Conservation (phyloP, 2,888 invertebrate genomes). For the Cheilosia soror region DNA sequence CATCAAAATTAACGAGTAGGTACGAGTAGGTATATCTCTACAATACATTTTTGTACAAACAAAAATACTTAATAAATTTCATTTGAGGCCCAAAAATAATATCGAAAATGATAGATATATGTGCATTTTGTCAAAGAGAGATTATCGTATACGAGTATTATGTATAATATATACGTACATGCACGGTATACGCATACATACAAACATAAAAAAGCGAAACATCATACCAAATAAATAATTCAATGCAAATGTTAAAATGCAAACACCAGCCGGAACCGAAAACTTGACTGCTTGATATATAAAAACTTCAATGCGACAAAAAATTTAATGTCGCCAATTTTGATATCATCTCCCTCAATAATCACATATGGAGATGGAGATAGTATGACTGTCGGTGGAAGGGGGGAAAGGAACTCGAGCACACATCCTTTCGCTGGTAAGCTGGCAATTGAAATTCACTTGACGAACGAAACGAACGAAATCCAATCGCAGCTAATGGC, state of each 20-base stretch:
- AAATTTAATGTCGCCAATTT: slow-evolving; percentile 42
- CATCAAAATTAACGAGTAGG: background rate
- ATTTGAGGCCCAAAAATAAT: slow-evolving; percentile 4
- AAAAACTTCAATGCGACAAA: slow-evolving; percentile 40
- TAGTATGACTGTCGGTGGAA: background rate
- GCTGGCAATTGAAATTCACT: slow-evolving; percentile 69
- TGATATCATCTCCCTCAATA: slow-evolving; percentile 35
- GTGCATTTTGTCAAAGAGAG: slow-evolving; percentile 2
- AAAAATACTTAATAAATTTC: background rate
- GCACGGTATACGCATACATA: background rate
- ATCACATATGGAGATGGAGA: slow-evolving; percentile 31
- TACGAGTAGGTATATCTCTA: background rate
- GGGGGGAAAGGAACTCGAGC: background rate
- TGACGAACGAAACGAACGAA: slow-evolving; percentile 60
- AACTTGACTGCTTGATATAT: slow-evolving; percentile 18
- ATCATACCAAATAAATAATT: slow-evolving; percentile 4
- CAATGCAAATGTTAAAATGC: slow-evolving; percentile 2
- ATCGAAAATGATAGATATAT: background rate
- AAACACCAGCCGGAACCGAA: background rate
- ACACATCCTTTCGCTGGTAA: slow-evolving; percentile 27
- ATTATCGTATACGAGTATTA: background rate
- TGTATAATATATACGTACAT: background rate
- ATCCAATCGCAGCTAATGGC: slow-evolving; percentile 66
- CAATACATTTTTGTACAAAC: background rate
- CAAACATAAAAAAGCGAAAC: background rate